Base-by-base conservation (phyloP, 2,888 invertebrate genomes). In the Tachina grossa region DNA sequence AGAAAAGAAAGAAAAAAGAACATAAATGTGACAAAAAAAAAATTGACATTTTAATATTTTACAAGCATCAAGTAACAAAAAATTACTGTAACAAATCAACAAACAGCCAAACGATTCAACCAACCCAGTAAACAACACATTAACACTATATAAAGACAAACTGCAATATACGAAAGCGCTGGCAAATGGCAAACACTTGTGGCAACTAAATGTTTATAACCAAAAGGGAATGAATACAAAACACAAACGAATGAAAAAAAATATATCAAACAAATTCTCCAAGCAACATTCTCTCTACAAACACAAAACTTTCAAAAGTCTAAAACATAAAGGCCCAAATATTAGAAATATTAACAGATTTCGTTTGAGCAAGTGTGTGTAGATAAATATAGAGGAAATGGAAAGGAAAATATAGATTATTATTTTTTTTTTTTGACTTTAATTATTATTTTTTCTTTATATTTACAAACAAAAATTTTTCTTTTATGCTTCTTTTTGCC, bases 1-100 rank as follows among this genome's bases (percentile, higher is more conserved):
- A 31, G 3, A 31, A 31, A 2, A n/a, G n/a, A n/a, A n/a, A n/a
- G n/a, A n/a, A n/a, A 16, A 66, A 39, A 47, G 19, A 41, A 11
- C 8, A 41, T 51, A 80, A 59, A 71, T 55, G 41, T 75, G 82
- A 76, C 69, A 65, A 53, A 71, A 74, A 78, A n/a, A 72, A 66
- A 76, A 82, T 85, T 85, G 82, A 85, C 85, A 82, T 79, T 85
- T 85, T 82, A 85, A 85, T 85, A 85, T 79, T 75, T 71, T 78
- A 82, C 68, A 65, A 79, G 75, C 78, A 82, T n/a, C n/a, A n/a
- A n/a, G n/a, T n/a, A n/a, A n/a, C n/a, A n/a, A n/a, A n/a, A n/a
- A n/a, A n/a, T n/a, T n/a, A 85, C 82, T 82, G 79, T 75, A 79
- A 82, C 63, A 79, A 85, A 76, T 82, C 78, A 85, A 72, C 65